phyloP scores from a whole-genome alignment of 1,140 invertebrate genomes.

The Palaemon carinicauda region DNA sequence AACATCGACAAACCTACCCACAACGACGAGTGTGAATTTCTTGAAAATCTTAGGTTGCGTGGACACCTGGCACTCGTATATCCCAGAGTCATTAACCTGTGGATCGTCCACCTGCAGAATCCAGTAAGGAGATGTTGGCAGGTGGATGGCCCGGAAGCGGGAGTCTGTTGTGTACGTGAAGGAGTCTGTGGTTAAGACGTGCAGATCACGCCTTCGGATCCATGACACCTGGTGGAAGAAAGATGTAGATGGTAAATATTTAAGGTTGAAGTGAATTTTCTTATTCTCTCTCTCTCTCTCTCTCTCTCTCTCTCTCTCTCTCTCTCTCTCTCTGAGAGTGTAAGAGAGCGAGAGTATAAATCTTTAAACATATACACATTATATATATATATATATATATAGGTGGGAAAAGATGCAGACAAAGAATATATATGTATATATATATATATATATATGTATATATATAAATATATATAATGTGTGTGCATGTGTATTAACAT shows the following conservation, averaged over 20 bases:
- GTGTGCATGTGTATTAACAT: too few relatives aligned
- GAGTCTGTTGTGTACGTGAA: constrained; percentile 87
- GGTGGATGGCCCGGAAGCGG: constrained; percentile 82
- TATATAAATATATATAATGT: too few relatives aligned
- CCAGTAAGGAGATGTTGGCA: constrained; percentile 88
- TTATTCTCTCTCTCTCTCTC: too few relatives aligned
- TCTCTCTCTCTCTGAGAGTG: too few relatives aligned
- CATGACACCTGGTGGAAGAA: constrained; percentile 78
- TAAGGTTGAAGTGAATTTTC: too few relatives aligned
- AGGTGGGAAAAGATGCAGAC: too few relatives aligned
- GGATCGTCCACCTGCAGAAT: constrained; percentile 87
- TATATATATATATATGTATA: too few relatives aligned
- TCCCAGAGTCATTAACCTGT: constrained; percentile 75
- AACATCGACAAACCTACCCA: not conserved
- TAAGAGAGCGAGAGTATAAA: too few relatives aligned
- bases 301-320: too few relatives aligned
- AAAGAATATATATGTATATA: too few relatives aligned
- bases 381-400: too few relatives aligned
- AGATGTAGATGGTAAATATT: not conserved
- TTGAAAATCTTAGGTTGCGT: constrained; percentile 19
- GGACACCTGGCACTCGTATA: constrained; percentile 28
- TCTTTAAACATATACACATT: too few relatives aligned
- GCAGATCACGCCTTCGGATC: constrained; percentile 88
- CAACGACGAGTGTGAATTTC: not conserved
- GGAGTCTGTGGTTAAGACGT: constrained; percentile 86